Conservation (phyloP, 2,113 vertebrate genomes). For the Ovis canadensis region DNA sequence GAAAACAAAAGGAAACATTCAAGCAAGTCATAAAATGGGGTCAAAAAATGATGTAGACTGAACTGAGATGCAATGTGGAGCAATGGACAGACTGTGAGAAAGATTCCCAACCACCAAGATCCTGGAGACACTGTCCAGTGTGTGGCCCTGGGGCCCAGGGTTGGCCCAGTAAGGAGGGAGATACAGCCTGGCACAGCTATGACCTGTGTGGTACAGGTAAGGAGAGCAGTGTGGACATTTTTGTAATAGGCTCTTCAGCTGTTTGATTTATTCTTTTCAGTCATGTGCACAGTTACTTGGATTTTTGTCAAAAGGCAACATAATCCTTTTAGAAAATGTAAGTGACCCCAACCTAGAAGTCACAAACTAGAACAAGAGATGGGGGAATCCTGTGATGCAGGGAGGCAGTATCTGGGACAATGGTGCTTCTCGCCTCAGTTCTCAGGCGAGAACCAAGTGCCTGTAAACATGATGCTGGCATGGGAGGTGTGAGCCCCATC, state of each 20-base stretch:
- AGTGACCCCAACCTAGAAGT: neutral
- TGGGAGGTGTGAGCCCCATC: too few species aligned
- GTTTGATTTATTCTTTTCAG: neutral
- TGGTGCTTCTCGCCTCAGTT: neutral
- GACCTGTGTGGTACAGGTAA: fast-evolving
- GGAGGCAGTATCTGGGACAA: fast-evolving
- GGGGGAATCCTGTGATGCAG: fast-evolving
- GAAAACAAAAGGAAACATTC: neutral
- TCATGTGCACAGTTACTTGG: neutral
- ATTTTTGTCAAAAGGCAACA: neutral
- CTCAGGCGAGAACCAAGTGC: neutral
- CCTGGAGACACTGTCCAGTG: neutral
- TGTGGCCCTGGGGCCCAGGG: neutral
- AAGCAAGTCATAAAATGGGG: neutral
- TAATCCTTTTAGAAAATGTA: neutral
- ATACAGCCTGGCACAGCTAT: neutral
- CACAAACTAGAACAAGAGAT: fast-evolving
- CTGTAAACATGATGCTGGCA: neutral
- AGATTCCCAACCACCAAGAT: neutral
- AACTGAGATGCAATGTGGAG: fast-evolving
- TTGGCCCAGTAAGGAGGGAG: too few species aligned
- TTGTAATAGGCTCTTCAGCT: too few species aligned
- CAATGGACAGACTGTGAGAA: fast-evolving
- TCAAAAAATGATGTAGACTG: neutral
- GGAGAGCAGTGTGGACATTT: fast-evolving